Conservation (phyloP, 2,888 invertebrate genomes). For the Drosophila hamatofila region DNA sequence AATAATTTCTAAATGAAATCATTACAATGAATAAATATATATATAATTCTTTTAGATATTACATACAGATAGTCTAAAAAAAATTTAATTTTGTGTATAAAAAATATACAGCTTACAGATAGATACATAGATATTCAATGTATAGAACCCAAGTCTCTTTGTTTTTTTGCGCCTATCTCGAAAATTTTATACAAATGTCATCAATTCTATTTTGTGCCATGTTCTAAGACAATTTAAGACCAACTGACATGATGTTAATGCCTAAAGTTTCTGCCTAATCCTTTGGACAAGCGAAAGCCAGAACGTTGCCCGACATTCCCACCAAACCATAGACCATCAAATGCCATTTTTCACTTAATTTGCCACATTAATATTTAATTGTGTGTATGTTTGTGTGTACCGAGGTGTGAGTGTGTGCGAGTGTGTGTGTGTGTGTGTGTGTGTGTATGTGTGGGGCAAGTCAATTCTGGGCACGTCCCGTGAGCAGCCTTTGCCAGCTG, state of each 20-base stretch:
- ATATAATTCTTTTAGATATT: too few relatives aligned
- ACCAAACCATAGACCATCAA: slow-evolving; percentile 10
- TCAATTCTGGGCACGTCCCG: slow-evolving; percentile 61
- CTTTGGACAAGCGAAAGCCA: slow-evolving; percentile 45
- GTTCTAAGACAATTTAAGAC: slow-evolving; percentile 48
- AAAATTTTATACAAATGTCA: not conserved
- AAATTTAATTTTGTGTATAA: too few relatives aligned
- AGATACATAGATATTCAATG: too few relatives aligned
- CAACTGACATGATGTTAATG: slow-evolving; percentile 54
- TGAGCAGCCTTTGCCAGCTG: slow-evolving; percentile 61
- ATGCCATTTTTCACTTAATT: slow-evolving; percentile 76
- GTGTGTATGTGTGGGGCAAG: slow-evolving; percentile 15
- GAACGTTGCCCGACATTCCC: not conserved
- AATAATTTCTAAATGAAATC: too few relatives aligned
- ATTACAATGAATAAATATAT: too few relatives aligned
- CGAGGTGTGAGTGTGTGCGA: slow-evolving; percentile 1
- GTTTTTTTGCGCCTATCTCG: not conserved
- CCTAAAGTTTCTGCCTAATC: slow-evolving; percentile 71
- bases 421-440: slow-evolving; percentile 42
- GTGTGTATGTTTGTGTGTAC: slow-evolving; percentile 43
- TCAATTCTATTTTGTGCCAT: slow-evolving; percentile 17
- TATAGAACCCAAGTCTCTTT: not conserved
- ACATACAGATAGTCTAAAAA: too few relatives aligned
- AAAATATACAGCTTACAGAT: too few relatives aligned
- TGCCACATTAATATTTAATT: slow-evolving; percentile 79